These are phyloP conservation scores for Hyaena hyaena DNA, from an alignment of 2,113 vertebrate genomes.

Conservation along the genomic window DNA sequence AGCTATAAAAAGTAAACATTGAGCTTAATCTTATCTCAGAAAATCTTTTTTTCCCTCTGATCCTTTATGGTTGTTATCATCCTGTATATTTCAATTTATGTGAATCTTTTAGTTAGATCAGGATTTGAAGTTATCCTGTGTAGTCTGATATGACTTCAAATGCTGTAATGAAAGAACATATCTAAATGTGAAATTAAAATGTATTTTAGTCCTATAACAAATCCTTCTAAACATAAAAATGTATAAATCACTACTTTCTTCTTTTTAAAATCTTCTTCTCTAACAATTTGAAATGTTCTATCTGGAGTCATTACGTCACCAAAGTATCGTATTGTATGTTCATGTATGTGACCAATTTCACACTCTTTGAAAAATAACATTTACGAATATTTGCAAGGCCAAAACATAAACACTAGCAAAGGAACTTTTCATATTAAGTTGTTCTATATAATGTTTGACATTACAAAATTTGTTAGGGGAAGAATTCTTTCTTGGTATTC, in stretches of 20 bases:
- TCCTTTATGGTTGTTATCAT: not conserved
- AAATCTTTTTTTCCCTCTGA: not conserved
- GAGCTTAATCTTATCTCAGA: conserved; percentile 3
- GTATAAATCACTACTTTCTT: not conserved
- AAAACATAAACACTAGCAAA: conserved; percentile 9
- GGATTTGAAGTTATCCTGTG: not conserved
- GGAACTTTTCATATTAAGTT: conserved; percentile 8
- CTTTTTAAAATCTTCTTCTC: not conserved
- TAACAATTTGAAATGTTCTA: not conserved
- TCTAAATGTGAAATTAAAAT: conserved; percentile 31
- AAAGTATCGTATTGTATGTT: not conserved
- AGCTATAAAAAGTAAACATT: conserved; percentile 26
- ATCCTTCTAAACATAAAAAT: not conserved
- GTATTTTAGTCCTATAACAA: not conserved
- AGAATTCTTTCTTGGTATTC: not conserved
- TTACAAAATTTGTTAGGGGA: not conserved
- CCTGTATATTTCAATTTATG: not conserved
- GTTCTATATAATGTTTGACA: not conserved
- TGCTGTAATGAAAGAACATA: not conserved
- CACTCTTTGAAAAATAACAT: not conserved
- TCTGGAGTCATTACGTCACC: not conserved
- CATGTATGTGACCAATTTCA: conserved; percentile 30
- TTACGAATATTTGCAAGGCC: not conserved
- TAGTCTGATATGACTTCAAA: not conserved
- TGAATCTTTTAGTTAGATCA: not conserved